Evolutionary conservation across 2,113 vertebrate genomes (phyloP), one percentile per base, ranked within the genome.

Genomic region (Cryptomyrus ogoouensis): DNA sequence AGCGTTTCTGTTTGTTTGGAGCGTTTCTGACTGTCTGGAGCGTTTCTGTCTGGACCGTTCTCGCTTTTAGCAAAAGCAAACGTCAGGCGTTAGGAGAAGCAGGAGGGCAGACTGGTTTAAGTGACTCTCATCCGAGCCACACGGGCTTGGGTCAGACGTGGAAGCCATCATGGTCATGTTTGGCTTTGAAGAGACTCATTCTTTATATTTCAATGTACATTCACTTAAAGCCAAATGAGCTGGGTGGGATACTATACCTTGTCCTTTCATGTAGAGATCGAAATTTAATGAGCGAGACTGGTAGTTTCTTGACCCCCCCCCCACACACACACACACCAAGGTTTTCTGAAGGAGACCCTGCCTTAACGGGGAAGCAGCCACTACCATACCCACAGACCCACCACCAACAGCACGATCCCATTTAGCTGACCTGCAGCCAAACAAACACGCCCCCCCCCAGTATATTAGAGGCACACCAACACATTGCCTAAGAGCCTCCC

Each of bases 361-460:
- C 15, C 49, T 17, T 2, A 17, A 58, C 0, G 0, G 13, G 19
- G 15, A 56, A 35, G 24, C 56, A 56, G 17, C 27, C 1, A 4
- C 31, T 5, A 39, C 17, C 44, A n/a, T 44, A 21, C 44, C 85
- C 49, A 15, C 17, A 0, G 19, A 31, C 2, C 8, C 83, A 15
- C 47, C 9, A 87, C 15, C 10, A 15, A 35, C 24, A 17, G n/a
- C 47, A 5, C 15, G 49, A 35, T 10, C 50, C 31, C 27, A 92
- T 93, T 91, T 92, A 92, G 90, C 90, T 87, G 90, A 90, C 92
- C 91, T 92, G 92, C 91, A 93, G 89, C 91, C 89, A 91, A 90
- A 93, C 91, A 92, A 91, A 92, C 90, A 92, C 91, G 90, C 92
- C 93, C 93, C 93, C 93, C 92, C 10, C 84, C 91, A 93, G 92